Conservation (phyloP, 2,113 vertebrate species). For the Oreochromis spilurus region DNA sequence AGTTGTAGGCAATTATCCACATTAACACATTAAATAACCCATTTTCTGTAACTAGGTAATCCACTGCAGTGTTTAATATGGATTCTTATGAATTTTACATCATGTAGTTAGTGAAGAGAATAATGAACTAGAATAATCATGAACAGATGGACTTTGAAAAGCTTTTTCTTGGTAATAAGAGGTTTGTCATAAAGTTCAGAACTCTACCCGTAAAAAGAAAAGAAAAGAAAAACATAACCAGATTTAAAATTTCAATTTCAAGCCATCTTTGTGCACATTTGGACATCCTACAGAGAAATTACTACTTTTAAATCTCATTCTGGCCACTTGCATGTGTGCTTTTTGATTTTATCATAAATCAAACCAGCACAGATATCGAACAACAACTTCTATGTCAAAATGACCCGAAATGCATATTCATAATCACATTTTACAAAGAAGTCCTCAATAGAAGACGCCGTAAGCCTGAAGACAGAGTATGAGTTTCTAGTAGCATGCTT, state of each 20-base stretch:
- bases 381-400: background rate
- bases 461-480: background rate
- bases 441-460: rapidly evolving
- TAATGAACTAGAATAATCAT: background rate
- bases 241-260: background rate
- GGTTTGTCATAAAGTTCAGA: background rate
- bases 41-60: background rate
- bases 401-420: background rate
- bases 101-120: background rate
- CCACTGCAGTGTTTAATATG: background rate
- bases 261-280: background rate
- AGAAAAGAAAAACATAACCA: background rate
- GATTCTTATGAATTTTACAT: background rate
- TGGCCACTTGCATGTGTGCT: background rate
- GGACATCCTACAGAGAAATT: background rate
- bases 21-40: background rate
- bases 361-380: rapidly evolving
- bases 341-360: background rate
- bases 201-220: background rate
- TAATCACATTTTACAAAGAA: background rate
- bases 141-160: background rate
- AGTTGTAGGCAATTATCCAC: background rate
- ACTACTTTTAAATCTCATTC: background rate
- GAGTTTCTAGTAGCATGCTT: background rate
- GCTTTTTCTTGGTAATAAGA: background rate